phyloP scores from a whole-genome alignment of 2,113 vertebrate species.

The Pycnonotus jocosus region DNA sequence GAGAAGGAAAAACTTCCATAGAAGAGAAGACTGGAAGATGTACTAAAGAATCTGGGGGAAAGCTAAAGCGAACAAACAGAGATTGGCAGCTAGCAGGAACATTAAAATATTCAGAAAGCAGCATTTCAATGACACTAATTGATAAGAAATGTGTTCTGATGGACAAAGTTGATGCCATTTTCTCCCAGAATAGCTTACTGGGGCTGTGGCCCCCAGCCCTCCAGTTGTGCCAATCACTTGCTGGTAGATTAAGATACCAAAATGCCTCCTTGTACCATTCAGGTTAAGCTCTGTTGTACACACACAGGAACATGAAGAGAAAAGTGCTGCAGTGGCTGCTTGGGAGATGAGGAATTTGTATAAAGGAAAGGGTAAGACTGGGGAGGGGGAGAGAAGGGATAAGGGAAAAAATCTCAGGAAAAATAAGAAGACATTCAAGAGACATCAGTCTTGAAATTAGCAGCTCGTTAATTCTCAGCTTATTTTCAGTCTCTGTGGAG shows the following conservation, averaged over 20 bases:
- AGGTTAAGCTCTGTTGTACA: neutral
- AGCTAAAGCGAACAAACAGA: neutral
- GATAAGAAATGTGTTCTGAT: neutral
- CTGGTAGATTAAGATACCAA: neutral
- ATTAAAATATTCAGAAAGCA: neutral
- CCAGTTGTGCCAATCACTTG: neutral
- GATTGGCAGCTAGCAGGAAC: neutral
- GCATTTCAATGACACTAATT: neutral
- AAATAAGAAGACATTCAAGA: neutral
- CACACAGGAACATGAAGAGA: neutral
- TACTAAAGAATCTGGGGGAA: neutral
- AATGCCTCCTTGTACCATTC: neutral
- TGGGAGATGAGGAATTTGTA: neutral
- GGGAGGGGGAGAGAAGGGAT: neutral
- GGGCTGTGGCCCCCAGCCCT: neutral
- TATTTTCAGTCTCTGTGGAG: conserved; percentile 24
- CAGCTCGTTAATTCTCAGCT: conserved; percentile 46
- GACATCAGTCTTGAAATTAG: conserved; percentile 18
- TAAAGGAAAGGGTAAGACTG: neutral
- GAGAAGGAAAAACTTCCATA: neutral
- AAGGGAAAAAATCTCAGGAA: neutral
- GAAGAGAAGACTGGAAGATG: neutral
- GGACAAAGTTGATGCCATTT: neutral
- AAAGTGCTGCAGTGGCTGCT: neutral
- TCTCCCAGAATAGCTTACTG: neutral